A percentile compares a stretch with the other conserved stretches of the same genome.
These are phyloP conservation scores for Creontiades dilutus DNA, from an alignment of 2,888 invertebrate genomes.

Conservation along the genomic window DNA sequence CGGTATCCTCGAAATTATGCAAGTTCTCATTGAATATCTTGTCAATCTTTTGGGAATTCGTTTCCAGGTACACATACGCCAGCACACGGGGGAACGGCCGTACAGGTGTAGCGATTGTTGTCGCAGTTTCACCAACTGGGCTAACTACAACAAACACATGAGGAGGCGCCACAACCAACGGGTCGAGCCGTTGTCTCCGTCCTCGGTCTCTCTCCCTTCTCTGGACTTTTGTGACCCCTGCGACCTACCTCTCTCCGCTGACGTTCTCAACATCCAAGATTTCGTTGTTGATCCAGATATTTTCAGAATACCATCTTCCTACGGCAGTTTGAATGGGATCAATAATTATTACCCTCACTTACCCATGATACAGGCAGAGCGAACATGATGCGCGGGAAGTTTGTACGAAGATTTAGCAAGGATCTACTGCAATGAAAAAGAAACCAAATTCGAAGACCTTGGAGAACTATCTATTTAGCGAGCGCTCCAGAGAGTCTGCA, in stretches of 20 bases:
- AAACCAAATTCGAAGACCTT: too few relatives aligned
- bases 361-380: neutral
- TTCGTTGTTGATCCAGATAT: slow-evolving; percentile 53
- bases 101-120: slow-evolving; percentile 86
- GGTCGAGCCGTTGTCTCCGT: neutral
- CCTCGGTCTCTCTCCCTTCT: slow-evolving; percentile 38
- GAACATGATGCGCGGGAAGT: neutral
- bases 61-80: slow-evolving; percentile 83
- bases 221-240: slow-evolving; percentile 51
- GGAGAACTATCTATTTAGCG: too few relatives aligned
- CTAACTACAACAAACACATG: slow-evolving; percentile 91
- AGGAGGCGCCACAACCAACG: slow-evolving; percentile 83
- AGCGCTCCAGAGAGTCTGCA: too few relatives aligned
- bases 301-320: slow-evolving; percentile 21
- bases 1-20: too few relatives aligned
- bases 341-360: slow-evolving; percentile 36
- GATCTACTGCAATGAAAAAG: too few relatives aligned
- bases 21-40: too few relatives aligned
- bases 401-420: too few relatives aligned
- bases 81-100: slow-evolving; percentile 84
- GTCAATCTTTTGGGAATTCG: neutral
- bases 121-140: slow-evolving; percentile 89
- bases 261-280: slow-evolving; percentile 59
- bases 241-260: slow-evolving; percentile 44
- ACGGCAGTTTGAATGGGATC: neutral